phyloP scores from a whole-genome alignment of 2,797 vertebrate genomes.

The Argya squamiceps region DNA sequence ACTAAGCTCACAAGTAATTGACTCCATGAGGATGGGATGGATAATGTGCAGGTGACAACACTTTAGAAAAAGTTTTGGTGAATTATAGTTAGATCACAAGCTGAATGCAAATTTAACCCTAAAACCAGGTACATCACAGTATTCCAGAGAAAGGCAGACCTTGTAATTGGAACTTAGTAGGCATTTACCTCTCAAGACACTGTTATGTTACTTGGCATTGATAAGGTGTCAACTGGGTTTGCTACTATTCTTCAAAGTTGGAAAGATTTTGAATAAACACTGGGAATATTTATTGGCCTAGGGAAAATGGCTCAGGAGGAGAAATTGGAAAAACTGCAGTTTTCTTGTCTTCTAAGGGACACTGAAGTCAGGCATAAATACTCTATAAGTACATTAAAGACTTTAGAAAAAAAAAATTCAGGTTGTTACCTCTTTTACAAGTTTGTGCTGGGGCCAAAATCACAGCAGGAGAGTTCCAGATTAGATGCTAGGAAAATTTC shows the following conservation, averaged over 20 bases:
- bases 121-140: background rate
- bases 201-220: background rate
- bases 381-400: background rate
- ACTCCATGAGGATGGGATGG: background rate
- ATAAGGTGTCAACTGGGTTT: background rate
- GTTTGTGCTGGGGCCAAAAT: background rate
- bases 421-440: background rate
- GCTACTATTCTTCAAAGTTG: background rate
- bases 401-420: rapidly evolving
- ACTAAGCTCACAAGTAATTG: background rate
- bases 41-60: rapidly evolving
- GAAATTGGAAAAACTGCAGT: background rate
- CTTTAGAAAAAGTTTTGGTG: background rate
- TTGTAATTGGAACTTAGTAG: background rate
- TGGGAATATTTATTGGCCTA: background rate
- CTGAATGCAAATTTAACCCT: background rate
- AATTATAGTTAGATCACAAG: background rate
- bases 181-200: background rate
- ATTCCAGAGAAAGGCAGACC: background rate
- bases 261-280: background rate
- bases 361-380: background rate
- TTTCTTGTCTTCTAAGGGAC: background rate
- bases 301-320: background rate
- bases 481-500: background rate
- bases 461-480: background rate